Base-by-base conservation (phyloP, 1,140 invertebrate genomes). In the Apis dorsata region DNA sequence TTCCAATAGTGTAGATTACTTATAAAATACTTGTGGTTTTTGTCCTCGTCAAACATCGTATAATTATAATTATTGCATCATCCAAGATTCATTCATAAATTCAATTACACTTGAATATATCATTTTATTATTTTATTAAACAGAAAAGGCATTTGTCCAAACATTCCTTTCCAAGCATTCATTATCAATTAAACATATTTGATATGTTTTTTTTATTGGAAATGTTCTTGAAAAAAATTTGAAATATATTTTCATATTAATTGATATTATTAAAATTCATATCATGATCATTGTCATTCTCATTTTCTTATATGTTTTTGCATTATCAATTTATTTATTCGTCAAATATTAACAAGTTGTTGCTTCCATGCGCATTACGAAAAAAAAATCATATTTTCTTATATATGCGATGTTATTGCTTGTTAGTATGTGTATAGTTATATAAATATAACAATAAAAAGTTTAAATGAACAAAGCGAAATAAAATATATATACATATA, bases 1-100 rank as follows among this genome's bases (percentile, higher is more conserved):
- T 93, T 93, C 91, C 90, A 89, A 88, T 92, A 92, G 81, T 34
- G 81, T 88, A 88, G 84, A 81, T 81, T 89, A 87, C 80, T 78
- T 89, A 65, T 81, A 77, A 85, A 82, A 51, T 89, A 87, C 70
- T 89, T 78, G 75, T 79, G 82, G 21, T 78, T 86, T 44, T 88
- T 77, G 70, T 83, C 71, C 28, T 85, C 21, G 72, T 87, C 63
- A 74, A 55, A 78, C 63, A 51, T 83, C 24, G 68, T 84, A 69
- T 24, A 76, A 49, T 57, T 51, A 49, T 75, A 76, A 49, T 57
- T 51, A 49, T 75, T 74, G 21, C 15, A 60, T 4, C 17, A 34
- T 69, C 34, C 79, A 65, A 71, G 62, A 72, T 76, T 57, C 44
- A 68, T 28, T 81, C n/a, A 53, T 57, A 66, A n/a, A 53, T 57